Percentiles rank a stretch among this genome's conserved stretches.
Evolutionary conservation across 2,113 vertebrate species (phyloP).

Genomic region (Oxyura jamaicensis): DNA sequence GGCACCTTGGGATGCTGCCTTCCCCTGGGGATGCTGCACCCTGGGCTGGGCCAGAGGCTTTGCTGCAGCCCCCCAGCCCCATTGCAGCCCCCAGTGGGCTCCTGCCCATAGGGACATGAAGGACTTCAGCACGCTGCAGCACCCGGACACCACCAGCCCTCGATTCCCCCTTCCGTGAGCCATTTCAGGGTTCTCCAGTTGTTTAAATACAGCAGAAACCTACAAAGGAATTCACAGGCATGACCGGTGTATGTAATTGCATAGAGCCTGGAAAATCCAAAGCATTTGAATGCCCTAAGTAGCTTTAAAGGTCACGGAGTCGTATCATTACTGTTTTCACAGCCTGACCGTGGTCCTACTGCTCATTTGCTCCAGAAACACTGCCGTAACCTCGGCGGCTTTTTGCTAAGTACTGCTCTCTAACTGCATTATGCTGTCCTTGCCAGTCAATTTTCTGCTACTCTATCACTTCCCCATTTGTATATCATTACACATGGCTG

Average conservation of each 20-base stretch:
- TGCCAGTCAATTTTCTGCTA: constrained; percentile 66
- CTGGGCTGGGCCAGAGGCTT: background rate
- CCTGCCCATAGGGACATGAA: rapidly evolving
- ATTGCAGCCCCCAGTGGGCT: too few species aligned
- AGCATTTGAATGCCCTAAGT: background rate
- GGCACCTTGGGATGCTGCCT: background rate
- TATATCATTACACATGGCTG: constrained; percentile 39
- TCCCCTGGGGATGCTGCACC: background rate
- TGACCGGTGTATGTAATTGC: background rate
- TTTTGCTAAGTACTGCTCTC: background rate
- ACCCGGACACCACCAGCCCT: rapidly evolving
- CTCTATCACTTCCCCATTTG: constrained; percentile 63
- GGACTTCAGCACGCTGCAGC: rapidly evolving
- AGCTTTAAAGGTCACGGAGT: constrained; percentile 10
- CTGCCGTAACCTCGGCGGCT: background rate
- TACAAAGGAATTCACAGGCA: background rate
- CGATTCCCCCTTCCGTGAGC: background rate
- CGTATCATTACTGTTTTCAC: background rate
- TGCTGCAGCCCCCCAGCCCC: too few species aligned
- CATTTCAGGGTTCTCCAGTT: background rate
- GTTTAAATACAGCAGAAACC: background rate
- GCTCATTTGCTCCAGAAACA: background rate
- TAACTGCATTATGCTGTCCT: constrained; percentile 14
- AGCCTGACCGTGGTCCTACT: background rate
- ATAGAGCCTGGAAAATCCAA: background rate